Evolutionary conservation across 2,113 vertebrate genomes (phyloP), one percentile per base, ranked within the genome.

Genomic region (Hypomesus transpacificus): DNA sequence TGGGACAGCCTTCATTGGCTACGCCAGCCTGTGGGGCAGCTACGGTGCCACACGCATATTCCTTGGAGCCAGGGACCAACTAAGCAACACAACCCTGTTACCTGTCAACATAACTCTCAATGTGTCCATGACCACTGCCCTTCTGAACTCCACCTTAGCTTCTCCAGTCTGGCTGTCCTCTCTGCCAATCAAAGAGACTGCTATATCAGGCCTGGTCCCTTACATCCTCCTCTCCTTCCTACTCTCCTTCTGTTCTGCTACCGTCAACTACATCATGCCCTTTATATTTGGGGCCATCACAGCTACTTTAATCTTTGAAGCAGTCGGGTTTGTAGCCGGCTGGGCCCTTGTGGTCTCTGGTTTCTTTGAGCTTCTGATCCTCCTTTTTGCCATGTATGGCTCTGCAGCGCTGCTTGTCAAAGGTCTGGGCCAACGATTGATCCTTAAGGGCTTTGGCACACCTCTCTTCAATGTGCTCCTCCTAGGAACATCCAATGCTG

Each of bases 201-300:
- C 90, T 0, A 90, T 95, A 21, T 90, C 94, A 0, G 94, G 95
- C 6, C 88, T 96, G 52, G 84, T 95, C 22, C 89, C 94, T 1
- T 95, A 94, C 24, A 93, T 94, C 18, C 71, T 93, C 28, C 91
- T 95, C 21, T 93, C 94, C 7, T 91, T 93, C 57, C 80, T 95
- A 70, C 84, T 96, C 3, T 82, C 92, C 65, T 96, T 96, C 86
- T 96, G 95, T 84, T 95, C 94, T 0, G 95, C 94, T 82, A 95
- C 94, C 0, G 91, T 95, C 66, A 96, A 92, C 84, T 95, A 94
- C 84, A 94, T 96, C 84, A 95, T 95, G 94, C 95, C 91, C 24
- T 94, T 96, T 84, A 92, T 95, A 18, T 95, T 95, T 18, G 94
- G 94, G 16, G 92, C 94, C 76, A 93, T 96, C 17, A 92, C 92